Base-by-base conservation (phyloP, 92 coral and sea anemone species). In the Micromussa lordhowensis region DNA sequence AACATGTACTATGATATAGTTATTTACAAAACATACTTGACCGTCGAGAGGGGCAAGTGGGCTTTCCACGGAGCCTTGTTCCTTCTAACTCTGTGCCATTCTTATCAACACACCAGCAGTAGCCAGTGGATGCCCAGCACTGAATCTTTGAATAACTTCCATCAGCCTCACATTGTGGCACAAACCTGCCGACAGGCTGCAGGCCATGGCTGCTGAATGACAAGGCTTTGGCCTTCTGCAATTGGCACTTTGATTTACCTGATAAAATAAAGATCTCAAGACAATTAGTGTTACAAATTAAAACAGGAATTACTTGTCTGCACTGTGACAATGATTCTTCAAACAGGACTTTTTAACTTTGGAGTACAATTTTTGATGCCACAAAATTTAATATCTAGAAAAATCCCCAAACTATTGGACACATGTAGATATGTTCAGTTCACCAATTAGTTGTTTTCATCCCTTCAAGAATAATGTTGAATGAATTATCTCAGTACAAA, bases 101-200 rank as follows among this genome's bases (percentile, higher is more conserved):
- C 48, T 44, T 49, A 80, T 97, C 96, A 36, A 87, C 96, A 88
- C 99, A 97, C 99, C 99, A 97, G 82, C 99, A 97, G 89, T 82
- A 97, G 1, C 99, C 99, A 59, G 96, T 89, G 15, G 99, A 97
- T 0, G 85, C 93, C 99, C 99, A 97, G 76, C 99, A 97, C 87
- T 97, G 99, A 12, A 93, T 85, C 26, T 75, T 66, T 73, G 88
- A 81, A 40, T 94, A 97, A 51, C 78, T 64, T 5, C 98, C 98
- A 71, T 90, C 84, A 4, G 49, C 63, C 26, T 90, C 94, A 59
- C 99, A 97, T 86, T 84, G 59, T 34, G 98, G 98, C 10, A 94
- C 91, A 88, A 95, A 97, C 75, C 89, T 86, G 11, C 99, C 99
- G 2, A 97, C 92, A 2, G 98, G 97, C 74, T 92, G 96, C 21